A percentile compares a stretch with the other conserved stretches of the same genome.
Evolutionary conservation across 1,140 invertebrate species (phyloP).

Genomic region (Drosophila nebulosa): DNA sequence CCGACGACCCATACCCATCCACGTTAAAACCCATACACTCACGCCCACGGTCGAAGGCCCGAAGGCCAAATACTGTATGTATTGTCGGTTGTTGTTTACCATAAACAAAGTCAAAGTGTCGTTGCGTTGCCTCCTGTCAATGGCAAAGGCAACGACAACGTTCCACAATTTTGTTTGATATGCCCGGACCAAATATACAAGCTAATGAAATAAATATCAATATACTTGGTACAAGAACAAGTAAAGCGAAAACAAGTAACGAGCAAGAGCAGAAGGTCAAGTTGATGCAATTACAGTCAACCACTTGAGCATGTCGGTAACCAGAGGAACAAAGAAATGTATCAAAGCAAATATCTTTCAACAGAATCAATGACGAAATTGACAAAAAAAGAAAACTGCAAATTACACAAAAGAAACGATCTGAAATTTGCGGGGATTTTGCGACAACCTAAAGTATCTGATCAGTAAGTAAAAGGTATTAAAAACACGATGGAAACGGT

Average conservation of each 20-base stretch:
- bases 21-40: background rate
- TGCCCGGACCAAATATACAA: constrained; percentile 2
- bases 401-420: background rate
- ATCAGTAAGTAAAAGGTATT: no score
- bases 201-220: constrained; percentile 53
- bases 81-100: constrained; percentile 60
- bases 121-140: constrained; percentile 44
- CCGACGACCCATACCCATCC: background rate
- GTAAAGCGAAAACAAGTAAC: constrained; percentile 2
- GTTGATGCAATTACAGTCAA: constrained; percentile 27
- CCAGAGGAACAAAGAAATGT: background rate
- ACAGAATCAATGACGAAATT: background rate
- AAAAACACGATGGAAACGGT: no score
- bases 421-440: no score
- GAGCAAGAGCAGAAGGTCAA: constrained; percentile 5
- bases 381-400: background rate
- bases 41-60: constrained; percentile 9
- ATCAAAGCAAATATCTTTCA: background rate
- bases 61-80: constrained; percentile 45
- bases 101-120: constrained; percentile 76
- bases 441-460: no score
- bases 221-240: constrained; percentile 2
- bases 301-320: background rate
- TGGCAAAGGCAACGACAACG: constrained; percentile 15
- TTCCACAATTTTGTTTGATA: constrained; percentile 14